These are phyloP conservation scores for Melikaiella ostensackeni DNA, from an alignment of 2,888 invertebrate genomes.

Conservation along the genomic window DNA sequence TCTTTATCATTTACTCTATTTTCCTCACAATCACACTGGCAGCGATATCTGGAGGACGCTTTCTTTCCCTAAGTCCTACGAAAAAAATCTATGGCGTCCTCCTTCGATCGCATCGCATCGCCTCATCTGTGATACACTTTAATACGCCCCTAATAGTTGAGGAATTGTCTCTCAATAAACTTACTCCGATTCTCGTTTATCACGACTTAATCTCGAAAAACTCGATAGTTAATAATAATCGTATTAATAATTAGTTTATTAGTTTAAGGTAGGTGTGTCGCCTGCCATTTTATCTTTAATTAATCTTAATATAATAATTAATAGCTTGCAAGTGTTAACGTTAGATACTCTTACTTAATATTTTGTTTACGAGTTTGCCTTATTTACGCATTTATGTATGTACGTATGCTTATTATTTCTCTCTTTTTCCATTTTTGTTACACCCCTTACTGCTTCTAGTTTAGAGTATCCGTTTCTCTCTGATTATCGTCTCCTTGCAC, in stretches of 20 bases:
- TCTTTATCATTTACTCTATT: conserved; percentile 56
- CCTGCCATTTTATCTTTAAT: conserved; percentile 69
- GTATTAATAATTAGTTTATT: conserved; percentile 74
- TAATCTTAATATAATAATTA: conserved; percentile 75
- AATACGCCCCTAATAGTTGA: conserved; percentile 70
- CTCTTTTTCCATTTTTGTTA: conserved; percentile 46
- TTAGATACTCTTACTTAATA: conserved; percentile 76
- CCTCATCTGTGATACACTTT: conserved; percentile 51
- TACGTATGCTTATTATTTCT: conserved; percentile 71
- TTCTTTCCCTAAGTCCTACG: conserved; percentile 61
- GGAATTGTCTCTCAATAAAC: conserved; percentile 66
- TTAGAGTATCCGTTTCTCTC: conserved; percentile 46
- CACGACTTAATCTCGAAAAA: conserved; percentile 73
- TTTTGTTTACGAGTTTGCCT: conserved; percentile 71
- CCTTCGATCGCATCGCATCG: conserved; percentile 51
- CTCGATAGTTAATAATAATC: conserved; percentile 73
- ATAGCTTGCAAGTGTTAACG: conserved; percentile 76
- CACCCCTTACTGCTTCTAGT: conserved; percentile 31
- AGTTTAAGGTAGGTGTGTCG: conserved; percentile 69
- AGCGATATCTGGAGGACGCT: conserved; percentile 60
- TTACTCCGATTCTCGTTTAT: conserved; percentile 67
- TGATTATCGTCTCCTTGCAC: conserved; percentile 52
- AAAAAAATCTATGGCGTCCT: conserved; percentile 61
- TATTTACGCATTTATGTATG: conserved; percentile 74
- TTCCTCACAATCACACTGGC: conserved; percentile 56